Base-by-base conservation (phyloP, 2,888 invertebrate species). In the Tenthredo distinguenda region DNA sequence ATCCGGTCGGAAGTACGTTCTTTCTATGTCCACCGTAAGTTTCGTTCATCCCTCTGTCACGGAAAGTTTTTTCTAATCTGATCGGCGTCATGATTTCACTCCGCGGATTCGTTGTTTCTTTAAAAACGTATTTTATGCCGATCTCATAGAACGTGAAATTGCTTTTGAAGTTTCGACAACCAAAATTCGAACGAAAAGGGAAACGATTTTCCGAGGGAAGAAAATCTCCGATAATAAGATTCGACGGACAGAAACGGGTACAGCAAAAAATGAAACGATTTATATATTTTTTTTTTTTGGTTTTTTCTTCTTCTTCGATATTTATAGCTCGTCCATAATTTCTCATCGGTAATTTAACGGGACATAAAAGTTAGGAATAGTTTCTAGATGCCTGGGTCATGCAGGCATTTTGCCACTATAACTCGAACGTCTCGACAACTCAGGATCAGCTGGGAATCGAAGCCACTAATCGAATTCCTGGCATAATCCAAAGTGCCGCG, bases 381-480 rank as follows among this genome's bases (percentile, higher is more conserved):
- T 83, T 83, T 83, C 83, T 9, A 68, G 47, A 71, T 47, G 83
- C 68, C 47, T 47, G 2, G 47, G 83, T 68, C 83, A 71, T 50
- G 83, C 37, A 68, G 68, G 83, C 31, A 68, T 71, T 65, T 71
- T 31, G 18, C 83, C 68, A 31, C 68, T 10, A 37, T 37, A 83
- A 83, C 43, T 68, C 10, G n/a, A 62, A 83, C 68, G 83, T 83
- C 83, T 83, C 83, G 83, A 62, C 12, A 68, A 34, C 83, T 68
- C 43, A 15, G 2, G 47, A 81, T 81, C 37, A 37, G 26, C 43
- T 83, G 47, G 26, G 83, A 83, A 83, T 83, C 83, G 83, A 83
- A 83, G 18, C 83, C 83, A 83, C 83, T 83, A 83, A 83, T 83
- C 83, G 83, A 83, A 83, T 83, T 83, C 83, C 83, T 83, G 21